Conservation (phyloP, 2,888 invertebrate genomes). For the Cactoblastis cactorum region DNA sequence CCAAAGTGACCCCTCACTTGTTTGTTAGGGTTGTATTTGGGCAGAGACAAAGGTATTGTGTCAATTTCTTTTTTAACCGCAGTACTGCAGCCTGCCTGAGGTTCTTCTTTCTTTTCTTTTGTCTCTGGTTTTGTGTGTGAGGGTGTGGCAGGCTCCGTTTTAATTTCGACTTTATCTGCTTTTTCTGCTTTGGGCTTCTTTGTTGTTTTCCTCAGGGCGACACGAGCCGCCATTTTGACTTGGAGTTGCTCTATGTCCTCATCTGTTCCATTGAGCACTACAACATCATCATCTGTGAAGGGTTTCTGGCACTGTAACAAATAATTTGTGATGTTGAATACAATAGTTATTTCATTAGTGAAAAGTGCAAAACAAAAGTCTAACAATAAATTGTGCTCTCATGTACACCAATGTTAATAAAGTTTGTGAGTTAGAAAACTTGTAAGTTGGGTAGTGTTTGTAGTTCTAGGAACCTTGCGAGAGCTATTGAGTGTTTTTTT, state of each 20-base stretch:
- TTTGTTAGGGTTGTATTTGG: slow-evolving; percentile 67
- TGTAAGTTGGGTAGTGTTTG: too few relatives aligned
- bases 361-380: too few relatives aligned
- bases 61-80: slow-evolving; percentile 63
- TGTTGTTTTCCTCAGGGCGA: slow-evolving; percentile 82
- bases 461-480: too few relatives aligned
- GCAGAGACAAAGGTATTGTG: slow-evolving; percentile 65
- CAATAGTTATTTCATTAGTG: too few relatives aligned
- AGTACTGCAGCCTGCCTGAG: slow-evolving; percentile 45
- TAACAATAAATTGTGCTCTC: too few relatives aligned
- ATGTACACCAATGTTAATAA: too few relatives aligned
- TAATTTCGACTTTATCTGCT: slow-evolving; percentile 35
- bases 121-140: slow-evolving; percentile 20
- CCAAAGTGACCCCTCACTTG: slow-evolving; percentile 66
- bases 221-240: slow-evolving; percentile 82
- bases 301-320: slow-evolving; percentile 85
- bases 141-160: slow-evolving; percentile 38
- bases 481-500: too few relatives aligned
- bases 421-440: too few relatives aligned
- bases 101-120: slow-evolving; percentile 49
- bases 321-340: not conserved
- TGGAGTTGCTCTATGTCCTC: slow-evolving; percentile 85
- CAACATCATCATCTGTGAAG: slow-evolving; percentile 87
- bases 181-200: slow-evolving; percentile 79
- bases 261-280: slow-evolving; percentile 92